Conservation (phyloP, 1,140 invertebrate genomes). For the Myzus persicae region DNA sequence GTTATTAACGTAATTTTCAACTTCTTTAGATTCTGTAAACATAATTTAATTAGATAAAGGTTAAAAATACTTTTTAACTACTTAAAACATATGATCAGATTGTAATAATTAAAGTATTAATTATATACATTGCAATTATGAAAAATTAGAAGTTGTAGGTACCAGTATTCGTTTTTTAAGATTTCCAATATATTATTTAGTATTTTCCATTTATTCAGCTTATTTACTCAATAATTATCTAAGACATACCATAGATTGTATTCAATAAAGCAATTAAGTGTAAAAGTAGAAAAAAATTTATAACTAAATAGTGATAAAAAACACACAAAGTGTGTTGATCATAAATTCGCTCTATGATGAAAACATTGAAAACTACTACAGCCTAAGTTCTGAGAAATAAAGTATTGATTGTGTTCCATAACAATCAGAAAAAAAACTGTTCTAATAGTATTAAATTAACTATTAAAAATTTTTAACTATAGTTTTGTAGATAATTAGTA, state of each 20-base stretch:
- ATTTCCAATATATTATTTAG: neutral
- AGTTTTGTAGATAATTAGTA: neutral
- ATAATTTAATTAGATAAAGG: neutral
- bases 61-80: neutral
- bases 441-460: neutral
- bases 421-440: neutral
- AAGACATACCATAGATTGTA: neutral
- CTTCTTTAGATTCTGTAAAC: constrained; percentile 30
- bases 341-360: neutral
- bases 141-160: too few species aligned
- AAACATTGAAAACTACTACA: too few species aligned
- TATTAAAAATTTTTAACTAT: too few species aligned
- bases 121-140: too few species aligned
- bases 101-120: too few species aligned
- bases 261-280: neutral
- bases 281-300: neutral
- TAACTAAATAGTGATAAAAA: neutral
- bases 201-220: too few species aligned
- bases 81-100: neutral
- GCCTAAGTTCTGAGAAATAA: too few species aligned
- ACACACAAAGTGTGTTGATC: too few species aligned
- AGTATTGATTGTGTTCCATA: too few species aligned
- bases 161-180: too few species aligned
- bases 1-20: constrained; percentile 27
- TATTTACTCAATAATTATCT: neutral